Evolutionary conservation across 1,140 invertebrate species (phyloP).

Genomic region (Luehdorfia chinensis): DNA sequence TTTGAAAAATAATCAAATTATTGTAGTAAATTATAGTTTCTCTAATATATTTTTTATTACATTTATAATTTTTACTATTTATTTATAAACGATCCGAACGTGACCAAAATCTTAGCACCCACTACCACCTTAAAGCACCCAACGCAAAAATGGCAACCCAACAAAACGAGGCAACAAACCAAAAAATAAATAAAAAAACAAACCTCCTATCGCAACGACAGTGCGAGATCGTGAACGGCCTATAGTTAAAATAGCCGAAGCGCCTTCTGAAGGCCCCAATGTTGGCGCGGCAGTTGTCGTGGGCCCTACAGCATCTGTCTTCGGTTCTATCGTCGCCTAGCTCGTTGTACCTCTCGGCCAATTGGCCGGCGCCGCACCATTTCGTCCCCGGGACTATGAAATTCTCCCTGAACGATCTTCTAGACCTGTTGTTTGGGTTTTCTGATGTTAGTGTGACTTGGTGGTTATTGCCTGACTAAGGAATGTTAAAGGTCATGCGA

Average conservation of each 20-base stretch:
- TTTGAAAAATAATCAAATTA: too few species aligned
- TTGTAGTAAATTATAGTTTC: too few species aligned
- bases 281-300: slow-evolving; percentile 84
- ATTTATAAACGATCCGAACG: neutral
- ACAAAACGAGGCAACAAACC: slow-evolving; percentile 25
- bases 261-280: slow-evolving; percentile 83
- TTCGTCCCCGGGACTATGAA: slow-evolving; percentile 86
- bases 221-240: slow-evolving; percentile 90
- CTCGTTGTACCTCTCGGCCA: slow-evolving; percentile 81
- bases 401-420: slow-evolving; percentile 76
- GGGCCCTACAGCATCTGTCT: slow-evolving; percentile 89
- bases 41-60: too few species aligned
- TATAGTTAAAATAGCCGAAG: slow-evolving; percentile 87
- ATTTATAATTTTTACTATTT: too few species aligned
- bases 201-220: slow-evolving; percentile 92
- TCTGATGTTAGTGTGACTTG: slow-evolving; percentile 13
- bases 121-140: neutral
- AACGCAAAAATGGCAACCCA: slow-evolving; percentile 8
- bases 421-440: slow-evolving; percentile 49
- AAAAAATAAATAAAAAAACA: slow-evolving; percentile 47
- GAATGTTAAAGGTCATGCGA: slow-evolving; percentile 14
- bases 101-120: slow-evolving; percentile 3
- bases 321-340: slow-evolving; percentile 82
- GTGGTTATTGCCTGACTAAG: neutral
- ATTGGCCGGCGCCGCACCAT: slow-evolving; percentile 89